A percentile compares a stretch with the other conserved stretches of the same genome.
phyloP scores from a whole-genome alignment of 2,888 invertebrate genomes.

The Venusia cambrica region DNA sequence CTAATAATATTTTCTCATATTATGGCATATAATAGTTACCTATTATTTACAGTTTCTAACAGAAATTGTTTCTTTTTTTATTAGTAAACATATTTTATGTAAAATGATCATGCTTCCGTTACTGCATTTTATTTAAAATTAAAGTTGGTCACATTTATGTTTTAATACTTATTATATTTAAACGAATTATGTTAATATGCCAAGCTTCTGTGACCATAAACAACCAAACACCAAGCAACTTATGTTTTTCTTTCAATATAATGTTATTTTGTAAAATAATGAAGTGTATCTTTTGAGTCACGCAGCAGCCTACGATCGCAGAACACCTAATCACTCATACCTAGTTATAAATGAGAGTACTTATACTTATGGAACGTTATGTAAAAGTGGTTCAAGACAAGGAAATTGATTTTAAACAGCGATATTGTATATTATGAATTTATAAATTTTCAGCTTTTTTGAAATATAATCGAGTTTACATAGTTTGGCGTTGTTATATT shows the following conservation, averaged over 20 bases:
- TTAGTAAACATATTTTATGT: conserved; percentile 44
- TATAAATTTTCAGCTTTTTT: conserved; percentile 73
- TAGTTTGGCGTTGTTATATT: conserved; percentile 32
- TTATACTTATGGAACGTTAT: conserved; percentile 66
- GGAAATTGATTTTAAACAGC: conserved; percentile 35
- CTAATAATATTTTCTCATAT: conserved; percentile 58
- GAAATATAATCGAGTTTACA: conserved; percentile 56
- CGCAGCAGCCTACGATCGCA: conserved; percentile 17
- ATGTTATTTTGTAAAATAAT: conserved; percentile 32
- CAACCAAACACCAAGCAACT: conserved; percentile 34
- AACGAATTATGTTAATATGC: conserved; percentile 50
- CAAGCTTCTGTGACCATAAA: conserved; percentile 48
- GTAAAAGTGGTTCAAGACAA: conserved; percentile 47
- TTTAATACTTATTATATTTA: conserved; percentile 57
- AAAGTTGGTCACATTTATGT: conserved; percentile 42
- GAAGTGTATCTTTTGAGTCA: conserved; percentile 31
- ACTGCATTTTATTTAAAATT: conserved; percentile 46
- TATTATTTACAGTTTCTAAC: conserved; percentile 50
- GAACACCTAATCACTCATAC: conserved; percentile 32
- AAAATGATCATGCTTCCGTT: conserved; percentile 42
- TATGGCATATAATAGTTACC: conserved; percentile 37
- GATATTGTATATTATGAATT: conserved; percentile 70
- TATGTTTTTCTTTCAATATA: conserved; percentile 28
- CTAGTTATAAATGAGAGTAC: conserved; percentile 57
- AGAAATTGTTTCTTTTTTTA: conserved; percentile 57